Evolutionary conservation across 2,888 invertebrate species (phyloP).

Genomic region (Mythimna ferrago): DNA sequence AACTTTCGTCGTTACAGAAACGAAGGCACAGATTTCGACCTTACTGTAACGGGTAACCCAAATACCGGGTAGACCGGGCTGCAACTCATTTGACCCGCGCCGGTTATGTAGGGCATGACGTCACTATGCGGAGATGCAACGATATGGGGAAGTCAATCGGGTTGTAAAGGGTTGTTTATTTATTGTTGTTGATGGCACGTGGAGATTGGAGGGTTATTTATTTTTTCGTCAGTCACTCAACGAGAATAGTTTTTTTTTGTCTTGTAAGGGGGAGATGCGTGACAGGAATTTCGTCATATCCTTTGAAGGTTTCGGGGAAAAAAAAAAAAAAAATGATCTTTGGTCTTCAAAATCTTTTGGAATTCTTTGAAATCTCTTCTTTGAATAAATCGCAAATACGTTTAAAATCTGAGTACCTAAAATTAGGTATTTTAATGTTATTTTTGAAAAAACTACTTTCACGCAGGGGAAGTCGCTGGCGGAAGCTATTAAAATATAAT

Average conservation of each 20-base stretch:
- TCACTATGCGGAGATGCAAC: slow-evolving; percentile 67
- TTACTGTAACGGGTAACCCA: slow-evolving; percentile 55
- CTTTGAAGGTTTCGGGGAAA: too few species aligned
- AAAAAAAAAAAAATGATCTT: too few species aligned
- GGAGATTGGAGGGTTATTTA: slow-evolving; percentile 7
- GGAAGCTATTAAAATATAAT: too few species aligned
- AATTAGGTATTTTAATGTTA: too few species aligned
- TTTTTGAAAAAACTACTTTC: too few species aligned
- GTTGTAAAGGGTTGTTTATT: slow-evolving; percentile 15
- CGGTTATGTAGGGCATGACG: slow-evolving; percentile 67
- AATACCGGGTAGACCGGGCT: slow-evolving; percentile 55
- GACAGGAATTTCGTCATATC: too few species aligned
- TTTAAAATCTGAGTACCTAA: too few species aligned
- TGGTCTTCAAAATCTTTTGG: too few species aligned
- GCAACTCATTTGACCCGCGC: slow-evolving; percentile 66
- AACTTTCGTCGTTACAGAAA: slow-evolving; percentile 49
- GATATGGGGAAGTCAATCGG: slow-evolving; percentile 62
- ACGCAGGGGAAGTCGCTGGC: too few species aligned
- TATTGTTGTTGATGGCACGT: slow-evolving; percentile 25
- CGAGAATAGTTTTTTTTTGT: neutral
- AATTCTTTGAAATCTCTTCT: too few species aligned
- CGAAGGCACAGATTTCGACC: slow-evolving; percentile 50
- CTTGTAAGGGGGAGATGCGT: too few species aligned
- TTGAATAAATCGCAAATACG: too few species aligned
- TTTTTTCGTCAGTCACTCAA: neutral